Evolutionary conservation across 2,797 vertebrate species (phyloP).

Genomic region (Psittacula derbiana): DNA sequence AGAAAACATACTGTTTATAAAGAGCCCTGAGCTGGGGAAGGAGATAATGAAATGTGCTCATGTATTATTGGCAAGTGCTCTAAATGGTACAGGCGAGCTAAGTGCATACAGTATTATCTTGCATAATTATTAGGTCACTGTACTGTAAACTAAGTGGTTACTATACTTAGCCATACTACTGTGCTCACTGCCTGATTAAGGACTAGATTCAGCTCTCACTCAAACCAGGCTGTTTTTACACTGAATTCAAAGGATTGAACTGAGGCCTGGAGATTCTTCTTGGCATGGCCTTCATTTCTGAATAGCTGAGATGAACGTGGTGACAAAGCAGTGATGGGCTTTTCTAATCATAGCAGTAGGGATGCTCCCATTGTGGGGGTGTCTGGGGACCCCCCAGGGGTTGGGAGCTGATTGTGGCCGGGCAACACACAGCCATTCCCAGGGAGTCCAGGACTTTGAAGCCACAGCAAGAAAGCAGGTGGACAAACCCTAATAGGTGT

Average conservation of each 20-base stretch:
- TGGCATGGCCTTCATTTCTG: background rate
- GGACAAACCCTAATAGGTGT: background rate
- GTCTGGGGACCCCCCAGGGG: background rate
- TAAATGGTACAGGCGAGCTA: slow-evolving; percentile 54
- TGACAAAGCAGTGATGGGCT: background rate
- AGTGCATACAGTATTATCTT: slow-evolving; percentile 75
- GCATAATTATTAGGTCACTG: slow-evolving; percentile 69
- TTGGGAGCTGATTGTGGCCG: background rate
- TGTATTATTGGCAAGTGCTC: slow-evolving; percentile 63
- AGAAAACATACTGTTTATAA: slow-evolving; percentile 56
- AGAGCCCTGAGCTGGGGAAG: slow-evolving; percentile 32
- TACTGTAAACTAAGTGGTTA: slow-evolving; percentile 66
- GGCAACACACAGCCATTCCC: background rate
- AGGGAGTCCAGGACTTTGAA: background rate
- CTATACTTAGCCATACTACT: slow-evolving; percentile 65
- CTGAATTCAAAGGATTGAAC: background rate
- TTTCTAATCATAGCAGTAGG: background rate
- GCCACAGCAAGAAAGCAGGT: background rate
- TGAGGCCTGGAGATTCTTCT: background rate
- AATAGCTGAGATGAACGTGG: background rate
- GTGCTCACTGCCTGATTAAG: slow-evolving; percentile 17
- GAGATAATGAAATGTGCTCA: slow-evolving; percentile 65
- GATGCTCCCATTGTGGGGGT: background rate
- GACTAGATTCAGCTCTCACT: background rate
- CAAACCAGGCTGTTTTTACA: background rate